Percentiles rank a stretch among this genome's conserved stretches.
phyloP scores from a whole-genome alignment of 1,140 invertebrate species.

The Drosophila ercepeae region DNA sequence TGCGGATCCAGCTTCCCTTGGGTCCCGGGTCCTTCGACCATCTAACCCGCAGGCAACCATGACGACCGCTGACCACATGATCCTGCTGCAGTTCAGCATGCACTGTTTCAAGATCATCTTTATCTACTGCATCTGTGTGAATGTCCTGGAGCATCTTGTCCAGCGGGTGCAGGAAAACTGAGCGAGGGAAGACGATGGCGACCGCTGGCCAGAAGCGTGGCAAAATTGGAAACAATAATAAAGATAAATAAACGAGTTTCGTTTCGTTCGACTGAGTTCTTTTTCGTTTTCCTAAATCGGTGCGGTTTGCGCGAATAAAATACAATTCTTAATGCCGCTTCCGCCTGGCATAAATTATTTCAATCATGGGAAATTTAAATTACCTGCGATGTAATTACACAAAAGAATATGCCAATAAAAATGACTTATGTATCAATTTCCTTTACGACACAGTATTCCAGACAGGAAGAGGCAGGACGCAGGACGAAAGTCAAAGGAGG shows the following conservation, averaged over 20 bases:
- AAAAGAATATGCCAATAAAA: constrained; percentile 83
- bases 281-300: constrained; percentile 24
- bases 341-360: constrained; percentile 40
- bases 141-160: constrained; percentile 51
- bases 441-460: constrained; percentile 60
- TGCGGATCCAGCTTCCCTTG: neutral
- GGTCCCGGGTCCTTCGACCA: neutral
- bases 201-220: neutral
- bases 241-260: too few species aligned
- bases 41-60: neutral
- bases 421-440: constrained; percentile 83
- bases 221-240: neutral
- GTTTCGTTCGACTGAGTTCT: too few species aligned
- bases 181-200: neutral
- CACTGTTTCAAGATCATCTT: constrained; percentile 61
- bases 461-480: neutral
- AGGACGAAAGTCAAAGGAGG: neutral
- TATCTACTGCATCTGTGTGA: constrained; percentile 65
- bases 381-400: constrained; percentile 79
- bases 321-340: constrained; percentile 49
- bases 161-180: constrained; percentile 30
- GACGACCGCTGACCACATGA: constrained; percentile 9
- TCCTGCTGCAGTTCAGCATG: constrained; percentile 60
- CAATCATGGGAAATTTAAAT: constrained; percentile 66
- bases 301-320: constrained; percentile 43